These are phyloP conservation scores for Anolis sagrei DNA, from an alignment of 2,113 vertebrate genomes.

Conservation along the genomic window DNA sequence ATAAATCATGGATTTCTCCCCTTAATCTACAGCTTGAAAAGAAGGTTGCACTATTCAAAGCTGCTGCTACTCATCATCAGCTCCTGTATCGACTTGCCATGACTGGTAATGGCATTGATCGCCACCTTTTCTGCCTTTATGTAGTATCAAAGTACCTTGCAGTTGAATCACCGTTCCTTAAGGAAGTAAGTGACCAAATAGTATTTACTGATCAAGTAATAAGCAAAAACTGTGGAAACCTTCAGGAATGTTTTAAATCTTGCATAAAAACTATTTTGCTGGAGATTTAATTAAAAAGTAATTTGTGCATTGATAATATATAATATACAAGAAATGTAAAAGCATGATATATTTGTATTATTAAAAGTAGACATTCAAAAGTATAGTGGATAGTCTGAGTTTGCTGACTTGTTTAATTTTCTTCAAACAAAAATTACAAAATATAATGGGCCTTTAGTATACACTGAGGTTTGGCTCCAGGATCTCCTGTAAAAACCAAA, in stretches of 20 bases:
- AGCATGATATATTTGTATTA: neutral
- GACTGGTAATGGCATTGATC: slow-evolving; percentile 93
- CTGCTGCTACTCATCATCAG: slow-evolving; percentile 89
- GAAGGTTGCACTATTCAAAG: slow-evolving; percentile 76
- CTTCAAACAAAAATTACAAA: neutral
- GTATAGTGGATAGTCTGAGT: neutral
- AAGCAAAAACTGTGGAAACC: neutral
- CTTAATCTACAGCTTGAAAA: slow-evolving; percentile 79
- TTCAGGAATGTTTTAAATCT: neutral
- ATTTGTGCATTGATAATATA: neutral
- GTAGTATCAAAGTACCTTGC: slow-evolving; percentile 96
- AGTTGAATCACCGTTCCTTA: slow-evolving; percentile 93
- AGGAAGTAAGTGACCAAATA: slow-evolving; percentile 79
- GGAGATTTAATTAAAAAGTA: too few species aligned
- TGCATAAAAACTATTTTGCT: neutral
- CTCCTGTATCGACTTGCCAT: slow-evolving; percentile 90
- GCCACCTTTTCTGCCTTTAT: slow-evolving; percentile 97
- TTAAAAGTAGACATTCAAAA: neutral
- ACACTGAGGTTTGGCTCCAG: too few species aligned
- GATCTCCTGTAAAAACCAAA: too few species aligned
- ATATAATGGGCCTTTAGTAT: neutral
- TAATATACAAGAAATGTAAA: neutral
- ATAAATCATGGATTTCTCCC: neutral
- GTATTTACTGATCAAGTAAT: neutral
- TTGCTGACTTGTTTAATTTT: neutral